Percentiles rank a stretch among this genome's conserved stretches.
Evolutionary conservation across 2,888 invertebrate genomes (phyloP).

Genomic region (Thymelicus sylvestris): DNA sequence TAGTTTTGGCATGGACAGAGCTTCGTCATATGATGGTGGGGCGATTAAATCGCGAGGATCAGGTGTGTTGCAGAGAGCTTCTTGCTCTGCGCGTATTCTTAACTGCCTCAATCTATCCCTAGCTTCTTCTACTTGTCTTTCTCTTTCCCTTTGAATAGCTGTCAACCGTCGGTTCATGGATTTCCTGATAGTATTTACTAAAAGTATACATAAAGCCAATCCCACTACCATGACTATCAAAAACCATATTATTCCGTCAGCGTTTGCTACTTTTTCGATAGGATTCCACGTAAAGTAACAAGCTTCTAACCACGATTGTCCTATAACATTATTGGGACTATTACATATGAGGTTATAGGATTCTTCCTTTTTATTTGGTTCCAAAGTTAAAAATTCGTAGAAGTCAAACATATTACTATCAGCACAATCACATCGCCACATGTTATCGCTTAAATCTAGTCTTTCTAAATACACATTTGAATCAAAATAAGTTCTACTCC

Average conservation of each 20-base stretch:
- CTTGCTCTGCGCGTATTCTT: conserved; percentile 80
- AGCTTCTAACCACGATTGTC: conserved; percentile 88
- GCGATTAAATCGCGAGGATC: conserved; percentile 88
- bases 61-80: conserved; percentile 85
- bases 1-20: conserved; percentile 89
- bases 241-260: conserved; percentile 85
- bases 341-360: conserved; percentile 86
- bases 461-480: conserved; percentile 84
- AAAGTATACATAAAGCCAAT: conserved; percentile 80
- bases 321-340: conserved; percentile 86
- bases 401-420: conserved; percentile 85
- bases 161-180: conserved; percentile 82
- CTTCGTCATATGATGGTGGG: conserved; percentile 91
- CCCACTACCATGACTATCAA: conserved; percentile 82
- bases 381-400: conserved; percentile 85
- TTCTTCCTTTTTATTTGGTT: conserved; percentile 82
- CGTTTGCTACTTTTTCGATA: conserved; percentile 60
- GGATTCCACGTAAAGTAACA: conserved; percentile 87
- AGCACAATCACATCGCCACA: conserved; percentile 91
- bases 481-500: conserved; percentile 85
- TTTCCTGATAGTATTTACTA: conserved; percentile 82
- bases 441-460: conserved; percentile 88
- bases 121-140: conserved; percentile 84
- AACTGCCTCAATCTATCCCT: conserved; percentile 83
- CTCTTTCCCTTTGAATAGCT: conserved; percentile 78